These are phyloP conservation scores for Macaria liturata DNA, from an alignment of 2,888 invertebrate species.

Conservation along the genomic window DNA sequence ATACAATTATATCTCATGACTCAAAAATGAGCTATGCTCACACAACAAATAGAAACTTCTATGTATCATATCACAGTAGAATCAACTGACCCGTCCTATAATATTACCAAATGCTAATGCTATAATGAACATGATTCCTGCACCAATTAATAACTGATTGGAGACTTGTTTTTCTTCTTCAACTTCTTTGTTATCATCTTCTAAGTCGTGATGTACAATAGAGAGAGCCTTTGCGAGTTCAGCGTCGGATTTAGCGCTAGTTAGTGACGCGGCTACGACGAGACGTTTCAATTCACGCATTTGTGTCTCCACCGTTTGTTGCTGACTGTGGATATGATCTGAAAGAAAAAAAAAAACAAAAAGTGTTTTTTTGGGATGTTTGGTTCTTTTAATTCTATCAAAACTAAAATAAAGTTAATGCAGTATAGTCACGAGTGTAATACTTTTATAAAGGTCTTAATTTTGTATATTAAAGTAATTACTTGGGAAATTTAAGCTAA, in stretches of 20 bases:
- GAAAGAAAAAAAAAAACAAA: conserved; percentile 17
- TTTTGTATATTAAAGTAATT: too few relatives aligned
- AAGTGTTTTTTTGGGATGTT: too few relatives aligned
- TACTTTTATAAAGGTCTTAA: too few relatives aligned
- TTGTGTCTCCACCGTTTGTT: conserved; percentile 59
- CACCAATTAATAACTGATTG: conserved; percentile 64
- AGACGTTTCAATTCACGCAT: conserved; percentile 65
- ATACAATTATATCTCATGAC: too few relatives aligned
- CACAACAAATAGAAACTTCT: conserved; percentile 17
- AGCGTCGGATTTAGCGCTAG: conserved; percentile 69
- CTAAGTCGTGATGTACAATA: conserved; percentile 68
- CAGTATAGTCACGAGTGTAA: too few relatives aligned
- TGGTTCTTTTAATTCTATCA: too few relatives aligned
- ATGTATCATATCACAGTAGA: conserved; percentile 22
- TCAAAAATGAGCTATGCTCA: neutral
- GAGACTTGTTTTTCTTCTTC: conserved; percentile 48
- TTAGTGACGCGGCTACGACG: conserved; percentile 60
- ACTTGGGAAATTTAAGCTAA: too few relatives aligned
- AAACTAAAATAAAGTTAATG: too few relatives aligned
- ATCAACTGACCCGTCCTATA: conserved; percentile 68
- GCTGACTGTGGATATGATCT: conserved; percentile 72
- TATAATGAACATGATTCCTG: conserved; percentile 62
- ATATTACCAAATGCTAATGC: conserved; percentile 67
- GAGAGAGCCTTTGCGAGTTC: conserved; percentile 66
- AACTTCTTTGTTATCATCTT: conserved; percentile 57